Evolutionary conservation across 2,113 vertebrate species (phyloP).

Genomic region (Serilophus lunatus): DNA sequence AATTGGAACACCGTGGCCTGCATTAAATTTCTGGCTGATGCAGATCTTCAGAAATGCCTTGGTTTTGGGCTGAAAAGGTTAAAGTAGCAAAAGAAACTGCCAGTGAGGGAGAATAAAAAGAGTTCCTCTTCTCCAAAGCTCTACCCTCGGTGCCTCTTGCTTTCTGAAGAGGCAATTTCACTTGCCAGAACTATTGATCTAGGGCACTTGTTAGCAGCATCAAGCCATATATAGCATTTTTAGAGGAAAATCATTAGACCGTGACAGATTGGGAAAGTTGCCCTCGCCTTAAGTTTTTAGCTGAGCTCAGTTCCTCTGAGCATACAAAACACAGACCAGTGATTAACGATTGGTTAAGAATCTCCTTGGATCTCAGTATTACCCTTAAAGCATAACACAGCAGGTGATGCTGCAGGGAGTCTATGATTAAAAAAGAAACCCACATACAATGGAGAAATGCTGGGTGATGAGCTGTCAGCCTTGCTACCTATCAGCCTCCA

Average conservation of each 20-base stretch:
- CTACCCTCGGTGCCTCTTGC: not conserved
- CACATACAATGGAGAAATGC: not conserved
- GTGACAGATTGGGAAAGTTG: not conserved
- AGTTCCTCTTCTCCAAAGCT: not conserved
- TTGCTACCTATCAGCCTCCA: not conserved
- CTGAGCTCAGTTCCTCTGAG: not conserved
- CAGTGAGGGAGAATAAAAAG: not conserved
- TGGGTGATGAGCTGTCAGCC: slow-evolving; percentile 28
- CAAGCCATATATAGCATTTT: not conserved
- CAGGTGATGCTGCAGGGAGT: not conserved
- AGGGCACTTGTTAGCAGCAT: not conserved
- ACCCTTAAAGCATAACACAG: not conserved
- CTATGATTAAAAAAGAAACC: not conserved
- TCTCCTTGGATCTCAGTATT: not conserved
- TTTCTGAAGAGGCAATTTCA: not conserved
- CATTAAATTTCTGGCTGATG: not conserved
- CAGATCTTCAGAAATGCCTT: not conserved
- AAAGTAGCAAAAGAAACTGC: not conserved
- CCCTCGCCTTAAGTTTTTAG: not conserved
- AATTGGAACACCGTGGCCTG: not conserved
- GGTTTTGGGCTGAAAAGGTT: not conserved
- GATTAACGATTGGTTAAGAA: not conserved
- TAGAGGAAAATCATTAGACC: not conserved
- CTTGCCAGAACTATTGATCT: slow-evolving; percentile 10
- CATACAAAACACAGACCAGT: not conserved